Evolutionary conservation across 2,888 invertebrate species (phyloP), one percentile per base, ranked within the genome.

Genomic region (Pristionchus entomophagus): DNA sequence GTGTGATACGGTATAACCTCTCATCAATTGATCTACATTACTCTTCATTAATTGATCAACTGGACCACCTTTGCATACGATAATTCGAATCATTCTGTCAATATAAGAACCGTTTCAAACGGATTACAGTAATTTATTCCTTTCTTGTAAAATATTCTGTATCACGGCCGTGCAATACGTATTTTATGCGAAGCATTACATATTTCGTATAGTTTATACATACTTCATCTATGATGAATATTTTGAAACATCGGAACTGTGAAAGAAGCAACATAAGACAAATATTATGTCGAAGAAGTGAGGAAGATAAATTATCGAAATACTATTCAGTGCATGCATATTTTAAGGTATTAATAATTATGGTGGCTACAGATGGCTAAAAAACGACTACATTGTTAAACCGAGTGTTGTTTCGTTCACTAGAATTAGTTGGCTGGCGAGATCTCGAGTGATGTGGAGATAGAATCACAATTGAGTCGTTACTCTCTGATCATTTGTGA

Each of bases 341-440:
- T 77, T 22, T 32, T 45, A 59, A 32, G 26, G 29, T 51, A 80
- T 51, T 80, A 80, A 51, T 35, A 80, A 80, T 3, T 51, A 51
- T 45, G 32, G 26, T 49, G 35, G 26, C 51, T 51, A 80, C 29
- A 4, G 32, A 80, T 51, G 78, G 32, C 49, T 51, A 49, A 6
- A 51, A 26, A 45, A 45, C 49, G 32, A 80, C 51, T 49, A 80
- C 49, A 51, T 29, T 53, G 78, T 19, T 12, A 80, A 80, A 80
- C 78, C 78, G 78, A 80, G 78, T 22, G 51, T 80, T 49, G 51
- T 49, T 51, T 80, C 51, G 51, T 80, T 80, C 78, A 80, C 78
- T 80, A 80, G 78, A 80, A 51, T 80, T 29, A 51, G 32, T 45
- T 26, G 17, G 26, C n/a, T 45, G 49, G 49, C 51, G 78, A 80